Base-by-base conservation (phyloP, 1,140 invertebrate genomes). In the Procambarus virginalis region DNA sequence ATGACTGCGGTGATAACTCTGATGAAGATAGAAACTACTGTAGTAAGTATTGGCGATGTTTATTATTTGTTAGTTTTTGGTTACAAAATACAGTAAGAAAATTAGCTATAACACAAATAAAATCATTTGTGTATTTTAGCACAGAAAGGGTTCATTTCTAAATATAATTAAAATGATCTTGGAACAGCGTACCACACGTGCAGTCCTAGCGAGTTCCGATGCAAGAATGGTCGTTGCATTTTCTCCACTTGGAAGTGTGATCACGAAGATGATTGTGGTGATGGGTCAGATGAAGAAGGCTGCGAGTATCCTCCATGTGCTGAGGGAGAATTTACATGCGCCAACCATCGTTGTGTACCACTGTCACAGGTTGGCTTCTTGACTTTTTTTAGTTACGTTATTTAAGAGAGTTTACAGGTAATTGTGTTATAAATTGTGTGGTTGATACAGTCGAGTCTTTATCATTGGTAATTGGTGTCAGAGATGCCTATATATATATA, bases 211-310 rank as follows among this genome's bases (percentile, higher is more conserved):
- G 98, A 99, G 94, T 99, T 98, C 95, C 95, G 97, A 46, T 99
- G 98, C 94, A 96, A 96, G 83, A 99, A 99, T 93, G 98, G 97
- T 0, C 95, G 98, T 2, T 99, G 98, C 93, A 99, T 99, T 91
- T 98, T 98, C 93, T 97, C 97, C 93, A 97, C 97, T 0, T 99
- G 97, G 98, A 97, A 97, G 93, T 98, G 98, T 93, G 98, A 98
- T 94, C 97, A 97, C 93, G 98, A 97, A 94, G 98, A 99, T 93
- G 98, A 99, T 93, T 99, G 98, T 94, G 97, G 97, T 55, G 96
- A 99, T 93, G 96, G 96, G 0, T 97, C 97, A 45, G 98, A 99
- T 93, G 98, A 99, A 94, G 95, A 97, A 89, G 97, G 96, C n/a
- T 99, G 98, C 93, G 95, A 95, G 2, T 98, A 98, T 94, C 97